Evolutionary conservation across 1,140 invertebrate genomes (phyloP).

Genomic region (Ladona fulva): DNA sequence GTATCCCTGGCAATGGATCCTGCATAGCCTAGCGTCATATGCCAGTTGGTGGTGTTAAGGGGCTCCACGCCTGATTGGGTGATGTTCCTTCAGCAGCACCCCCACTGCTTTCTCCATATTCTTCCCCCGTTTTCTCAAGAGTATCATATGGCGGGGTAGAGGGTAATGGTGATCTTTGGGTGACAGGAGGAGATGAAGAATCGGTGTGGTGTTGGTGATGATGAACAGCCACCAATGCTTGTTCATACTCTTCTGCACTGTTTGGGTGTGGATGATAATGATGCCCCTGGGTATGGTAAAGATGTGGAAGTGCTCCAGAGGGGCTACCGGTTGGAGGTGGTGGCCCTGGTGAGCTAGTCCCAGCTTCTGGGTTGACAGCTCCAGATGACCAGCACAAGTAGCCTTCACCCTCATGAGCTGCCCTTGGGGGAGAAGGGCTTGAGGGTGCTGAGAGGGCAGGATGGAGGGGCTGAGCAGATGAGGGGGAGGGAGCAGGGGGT

Average conservation of each 20-base stretch:
- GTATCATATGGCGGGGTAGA: background rate
- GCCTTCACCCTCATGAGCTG: background rate
- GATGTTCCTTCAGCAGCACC: background rate
- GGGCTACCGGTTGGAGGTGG: background rate
- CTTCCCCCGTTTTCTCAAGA: background rate
- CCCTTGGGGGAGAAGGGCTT: background rate
- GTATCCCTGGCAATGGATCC: background rate
- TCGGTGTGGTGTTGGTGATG: background rate
- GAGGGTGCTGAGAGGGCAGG: background rate
- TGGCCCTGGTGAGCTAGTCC: background rate
- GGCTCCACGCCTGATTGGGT: background rate
- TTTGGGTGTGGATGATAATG: background rate
- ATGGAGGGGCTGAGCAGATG: background rate
- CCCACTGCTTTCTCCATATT: background rate
- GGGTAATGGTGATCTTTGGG: background rate
- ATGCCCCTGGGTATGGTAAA: background rate
- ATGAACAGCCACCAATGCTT: background rate
- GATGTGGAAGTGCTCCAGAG: background rate
- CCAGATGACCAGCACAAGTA: background rate
- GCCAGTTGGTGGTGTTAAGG: background rate
- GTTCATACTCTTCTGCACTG: background rate
- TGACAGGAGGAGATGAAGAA: background rate
- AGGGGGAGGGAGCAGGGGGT: background rate
- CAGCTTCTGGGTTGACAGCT: background rate
- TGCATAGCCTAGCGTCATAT: background rate